Evolutionary conservation across 2,888 invertebrate species (phyloP), one percentile per base, ranked within the genome.

Genomic region (Isotomurus palustris): DNA sequence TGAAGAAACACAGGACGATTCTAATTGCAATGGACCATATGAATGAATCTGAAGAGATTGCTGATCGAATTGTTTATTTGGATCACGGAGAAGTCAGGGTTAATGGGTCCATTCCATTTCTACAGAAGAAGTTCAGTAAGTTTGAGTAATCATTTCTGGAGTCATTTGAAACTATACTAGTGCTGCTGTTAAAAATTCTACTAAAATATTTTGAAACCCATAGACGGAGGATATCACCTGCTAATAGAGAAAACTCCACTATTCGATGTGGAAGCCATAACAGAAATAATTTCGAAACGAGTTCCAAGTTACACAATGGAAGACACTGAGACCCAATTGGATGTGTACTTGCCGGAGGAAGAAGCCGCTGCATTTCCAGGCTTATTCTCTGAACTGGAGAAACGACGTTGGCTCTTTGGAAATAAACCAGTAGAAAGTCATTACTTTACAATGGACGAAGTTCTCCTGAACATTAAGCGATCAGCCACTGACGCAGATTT

Each of bases 371-470:
- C 76, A 35, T 85, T 87, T 73, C 80, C 84, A 0, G 69, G 75
- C 19, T 75, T 89, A 57, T 81, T 92, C 71, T 74, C 78, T 3
- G 73, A 76, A 1, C 72, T 92, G 43, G 90, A 92, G 74, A 58
- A 67, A 0, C 74, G 78, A 12, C 81, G 80, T 64, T 72, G 75
- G 0, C 72, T 77, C 3, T 76, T 89, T 19, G 84, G 84, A 0
- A 83, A 94, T 41, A 79, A 81, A 44, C 84, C 86, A 6, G 85
- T 91, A 54, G 87, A 89, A 0, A 83, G 92, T 0, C 87, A 90
- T 0, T 83, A 89, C 22, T 90, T 92, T 0, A 92, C 93, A 0
- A 79, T 96, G 72, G 94, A 95, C 75, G 93, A 94, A 76, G 48
- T 49, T 3, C 21, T 49, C 19, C 19, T 19, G 5, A 49, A 49